Evolutionary conservation across 64 coral and sea anemone genomes (phyloP), one percentile per base, ranked within the genome.

Genomic region (Montipora efflorescens): DNA sequence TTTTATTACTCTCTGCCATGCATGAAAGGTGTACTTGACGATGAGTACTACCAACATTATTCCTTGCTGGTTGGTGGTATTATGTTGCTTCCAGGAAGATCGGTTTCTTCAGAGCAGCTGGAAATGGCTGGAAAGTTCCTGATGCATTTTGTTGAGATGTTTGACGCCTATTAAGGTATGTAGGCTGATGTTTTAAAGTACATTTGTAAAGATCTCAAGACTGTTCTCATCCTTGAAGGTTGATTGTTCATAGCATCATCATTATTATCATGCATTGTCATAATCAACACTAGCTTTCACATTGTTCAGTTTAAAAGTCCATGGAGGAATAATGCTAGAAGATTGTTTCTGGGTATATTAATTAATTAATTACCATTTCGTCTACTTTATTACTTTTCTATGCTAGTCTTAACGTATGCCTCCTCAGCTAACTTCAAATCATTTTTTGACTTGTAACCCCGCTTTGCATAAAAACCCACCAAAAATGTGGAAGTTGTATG

Each of bases 1-100:
- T 64, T 64, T 47, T 91, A 81, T 48, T 91, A 91, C 28, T 91
- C 89, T 19, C 89, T 82, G 8, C 89, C 89, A 1, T 91, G 89
- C 43, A 80, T 81, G 53, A 91, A 91, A 36, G 89, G 47, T 21
- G 23, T 91, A 3, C 78, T 91, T 19, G 57, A 79, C 20, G 62
- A 91, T 19, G 21, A 73, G 70, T 73, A 73, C 21, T 21, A 73
- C 19, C 70, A 73, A 21, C 70, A 73, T 73, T 73, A 73, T 73
- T 19, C 70, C 19, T 21, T 73, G 70, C 21, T 73, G 70, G 70
- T 73, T 21, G 70, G 47, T 52, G 77, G 48, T 48, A 79, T 79
- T 12, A 79, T 19, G 5, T 48, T 52, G 6, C 11, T 47, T 4
- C 23, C 70, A 21, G 23, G 70, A 73, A 19, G 70, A 21, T 73